phyloP scores from a whole-genome alignment of 2,113 vertebrate species.

The Calidris pygmaea region DNA sequence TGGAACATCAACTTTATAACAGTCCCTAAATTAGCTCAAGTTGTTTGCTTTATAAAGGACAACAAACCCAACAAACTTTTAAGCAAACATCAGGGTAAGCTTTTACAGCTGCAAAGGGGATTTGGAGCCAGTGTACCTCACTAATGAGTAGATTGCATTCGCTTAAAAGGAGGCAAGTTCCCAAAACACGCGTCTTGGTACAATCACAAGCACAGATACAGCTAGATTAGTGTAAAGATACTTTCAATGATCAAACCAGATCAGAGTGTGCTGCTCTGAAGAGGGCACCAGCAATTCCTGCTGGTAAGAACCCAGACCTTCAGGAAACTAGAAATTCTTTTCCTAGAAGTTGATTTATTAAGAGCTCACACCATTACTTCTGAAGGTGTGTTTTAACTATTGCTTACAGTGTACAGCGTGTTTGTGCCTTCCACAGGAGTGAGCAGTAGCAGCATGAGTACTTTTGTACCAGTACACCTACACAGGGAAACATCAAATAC shows the following conservation, averaged over 20 bases:
- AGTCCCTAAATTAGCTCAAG: slow-evolving; percentile 8
- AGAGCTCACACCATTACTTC: neutral
- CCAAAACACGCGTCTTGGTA: neutral
- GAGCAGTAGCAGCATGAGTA: neutral
- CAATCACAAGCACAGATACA: neutral
- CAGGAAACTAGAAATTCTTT: neutral
- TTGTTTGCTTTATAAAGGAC: neutral
- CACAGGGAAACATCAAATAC: neutral
- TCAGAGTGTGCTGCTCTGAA: neutral
- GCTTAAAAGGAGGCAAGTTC: neutral
- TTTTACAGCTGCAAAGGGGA: neutral
- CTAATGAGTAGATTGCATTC: neutral
- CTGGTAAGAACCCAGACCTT: neutral
- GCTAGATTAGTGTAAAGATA: neutral
- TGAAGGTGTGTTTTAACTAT: neutral
- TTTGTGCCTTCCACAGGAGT: neutral
- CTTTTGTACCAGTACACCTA: neutral
- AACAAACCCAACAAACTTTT: slow-evolving; percentile 31
- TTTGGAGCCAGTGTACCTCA: neutral
- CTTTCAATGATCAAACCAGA: neutral
- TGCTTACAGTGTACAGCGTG: neutral
- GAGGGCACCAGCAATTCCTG: neutral
- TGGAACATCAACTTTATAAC: slow-evolving; percentile 9
- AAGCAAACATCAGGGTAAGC: neutral
- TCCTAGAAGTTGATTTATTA: neutral